Evolutionary conservation across 2,113 vertebrate genomes (phyloP), one percentile per base, ranked within the genome.

Genomic region (Trichechus manatus): DNA sequence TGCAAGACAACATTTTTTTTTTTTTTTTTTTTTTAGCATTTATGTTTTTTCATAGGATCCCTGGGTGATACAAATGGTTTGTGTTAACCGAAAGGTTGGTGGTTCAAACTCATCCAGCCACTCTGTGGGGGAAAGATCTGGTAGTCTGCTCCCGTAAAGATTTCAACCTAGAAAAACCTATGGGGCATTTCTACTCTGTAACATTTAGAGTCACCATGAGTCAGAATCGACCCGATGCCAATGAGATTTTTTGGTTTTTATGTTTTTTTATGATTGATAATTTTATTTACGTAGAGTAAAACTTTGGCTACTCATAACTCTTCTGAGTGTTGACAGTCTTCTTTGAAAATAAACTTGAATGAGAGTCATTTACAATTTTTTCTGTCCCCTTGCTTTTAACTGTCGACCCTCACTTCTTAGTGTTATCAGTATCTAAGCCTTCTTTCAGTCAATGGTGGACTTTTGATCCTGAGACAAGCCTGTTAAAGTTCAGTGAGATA

Each of bases 241-340:
- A 74, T 8, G 39, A 39, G 5, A 13, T 23, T 39, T 39, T 74
- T 74, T 9, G 20, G 14, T 36, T 72, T 72, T 72, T 86, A 72
- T 72, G 68, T 23, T 59, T 87, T 36, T 81, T 78, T 6, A 56
- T 86, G 53, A 50, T 81, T 70, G 53, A 63, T 39, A n/a, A 29
- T 82, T 95, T 92, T 13, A 86, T n/a, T 68, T 74, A 47, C 42
- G 50, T 47, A 61, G 61, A 85, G 53, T 61, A 89, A 72, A 82
- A 64, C 6, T 33, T 75, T 74, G 29, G 10, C 27, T 83, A 83
- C 56, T 89, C 53, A 50, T 19, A 91, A 61, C 42, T 78, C 59
- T 85, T 90, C 47, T 86, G 44, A n/a, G 47, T 47, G 36, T 31
- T 63, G 74, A 85, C 78, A 11, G 17, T 50, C 50, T 70, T 86